Conservation (phyloP, 92 coral and sea anemone species). For the Desmophyllum pertusum region DNA sequence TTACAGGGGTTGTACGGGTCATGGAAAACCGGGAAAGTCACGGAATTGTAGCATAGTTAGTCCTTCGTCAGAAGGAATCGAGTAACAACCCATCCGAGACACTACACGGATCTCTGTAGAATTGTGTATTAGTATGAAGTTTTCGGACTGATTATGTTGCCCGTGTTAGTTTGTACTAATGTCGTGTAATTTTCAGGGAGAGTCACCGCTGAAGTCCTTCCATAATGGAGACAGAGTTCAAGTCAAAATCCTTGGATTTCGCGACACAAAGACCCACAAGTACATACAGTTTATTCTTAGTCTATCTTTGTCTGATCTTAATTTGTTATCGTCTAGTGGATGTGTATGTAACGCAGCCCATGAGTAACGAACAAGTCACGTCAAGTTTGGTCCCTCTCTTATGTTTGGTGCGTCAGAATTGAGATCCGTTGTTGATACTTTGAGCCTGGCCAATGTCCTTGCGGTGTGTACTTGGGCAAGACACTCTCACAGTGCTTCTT, state of each 20-base stretch:
- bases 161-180: not conserved
- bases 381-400: too few relatives aligned
- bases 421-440: too few relatives aligned
- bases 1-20: not conserved
- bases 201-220: slow-evolving; percentile 67
- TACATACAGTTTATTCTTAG: slow-evolving; percentile 55
- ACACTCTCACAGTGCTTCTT: too few relatives aligned
- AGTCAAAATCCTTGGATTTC: slow-evolving; percentile 85
- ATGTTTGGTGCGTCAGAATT: too few relatives aligned
- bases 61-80: too few relatives aligned
- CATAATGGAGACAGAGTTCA: slow-evolving; percentile 79
- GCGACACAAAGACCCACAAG: slow-evolving; percentile 83
- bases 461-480: too few relatives aligned
- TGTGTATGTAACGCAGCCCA: not conserved
- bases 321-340: not conserved
- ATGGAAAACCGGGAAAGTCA: too few relatives aligned
- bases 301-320: slow-evolving; percentile 40
- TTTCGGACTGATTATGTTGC: not conserved
- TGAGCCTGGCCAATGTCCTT: too few relatives aligned
- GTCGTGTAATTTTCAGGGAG: slow-evolving; percentile 58
- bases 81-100: too few relatives aligned
- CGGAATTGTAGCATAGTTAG: too few relatives aligned
- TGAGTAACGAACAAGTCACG: not conserved
- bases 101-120: too few relatives aligned
- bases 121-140: not conserved